These are phyloP conservation scores for Addax nasomaculatus DNA, from an alignment of 2,113 vertebrate species.

Conservation along the genomic window DNA sequence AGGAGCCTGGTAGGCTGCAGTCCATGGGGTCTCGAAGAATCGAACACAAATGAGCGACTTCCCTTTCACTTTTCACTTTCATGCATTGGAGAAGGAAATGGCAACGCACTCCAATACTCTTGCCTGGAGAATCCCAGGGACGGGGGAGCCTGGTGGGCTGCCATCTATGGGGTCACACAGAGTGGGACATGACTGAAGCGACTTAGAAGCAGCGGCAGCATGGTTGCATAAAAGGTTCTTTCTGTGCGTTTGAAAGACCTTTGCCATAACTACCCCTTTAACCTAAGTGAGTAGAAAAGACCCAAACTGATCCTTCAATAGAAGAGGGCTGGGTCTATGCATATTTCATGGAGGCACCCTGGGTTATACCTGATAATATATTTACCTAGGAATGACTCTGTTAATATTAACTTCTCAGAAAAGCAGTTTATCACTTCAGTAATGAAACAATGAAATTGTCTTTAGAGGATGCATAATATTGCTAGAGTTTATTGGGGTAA, in stretches of 20 bases:
- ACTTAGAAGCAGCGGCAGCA: neutral
- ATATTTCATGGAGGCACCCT: neutral
- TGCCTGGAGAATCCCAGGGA: neutral
- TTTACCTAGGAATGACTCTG: neutral
- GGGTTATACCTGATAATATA: neutral
- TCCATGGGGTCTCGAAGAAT: neutral
- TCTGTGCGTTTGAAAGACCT: neutral
- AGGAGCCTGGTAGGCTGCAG: neutral
- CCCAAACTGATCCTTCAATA: neutral
- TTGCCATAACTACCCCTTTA: neutral
- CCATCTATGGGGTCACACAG: fast-evolving
- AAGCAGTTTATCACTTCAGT: neutral
- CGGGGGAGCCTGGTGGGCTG: neutral
- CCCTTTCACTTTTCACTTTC: neutral
- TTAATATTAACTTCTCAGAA: slow-evolving; percentile 29
- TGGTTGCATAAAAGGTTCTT: neutral
- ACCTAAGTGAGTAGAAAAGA: neutral
- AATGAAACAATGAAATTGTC: slow-evolving; percentile 18
- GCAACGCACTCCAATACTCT: neutral
- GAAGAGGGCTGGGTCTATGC: neutral
- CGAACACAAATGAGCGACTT: neutral
- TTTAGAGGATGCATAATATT: neutral
- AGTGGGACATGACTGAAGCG: neutral
- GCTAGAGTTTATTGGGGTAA: slow-evolving; percentile 2
- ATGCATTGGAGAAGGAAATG: neutral